These are phyloP conservation scores for Drosophila punjabiensis DNA, from an alignment of 1,140 invertebrate species.

Conservation along the genomic window DNA sequence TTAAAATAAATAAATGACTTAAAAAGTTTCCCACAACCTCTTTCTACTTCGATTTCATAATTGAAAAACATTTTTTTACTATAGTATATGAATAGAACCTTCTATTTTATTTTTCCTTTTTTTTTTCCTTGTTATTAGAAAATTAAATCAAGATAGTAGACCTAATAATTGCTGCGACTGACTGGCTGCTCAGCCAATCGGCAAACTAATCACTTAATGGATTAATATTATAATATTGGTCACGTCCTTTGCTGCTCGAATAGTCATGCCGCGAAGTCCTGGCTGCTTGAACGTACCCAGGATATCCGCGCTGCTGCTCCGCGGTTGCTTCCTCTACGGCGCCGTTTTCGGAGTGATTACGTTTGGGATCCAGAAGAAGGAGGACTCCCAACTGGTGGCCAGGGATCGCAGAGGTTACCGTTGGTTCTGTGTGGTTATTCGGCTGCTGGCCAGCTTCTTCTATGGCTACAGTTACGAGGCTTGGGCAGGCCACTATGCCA, in stretches of 20 bases:
- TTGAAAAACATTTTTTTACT: too few relatives aligned
- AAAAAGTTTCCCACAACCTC: too few relatives aligned
- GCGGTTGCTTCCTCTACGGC: conserved; percentile 14
- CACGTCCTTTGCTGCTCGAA: not conserved
- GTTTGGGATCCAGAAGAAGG: conserved; percentile 1
- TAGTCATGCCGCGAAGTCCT: conserved; percentile 23
- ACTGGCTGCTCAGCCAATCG: conserved; percentile 2
- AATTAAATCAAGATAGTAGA: conserved; percentile 19
- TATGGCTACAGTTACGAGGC: conserved; percentile 6
- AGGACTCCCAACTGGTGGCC: conserved; percentile 4
- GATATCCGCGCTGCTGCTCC: conserved; percentile 24
- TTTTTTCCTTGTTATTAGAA: conserved; percentile 7
- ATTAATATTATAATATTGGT: not conserved
- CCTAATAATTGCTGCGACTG: not conserved
- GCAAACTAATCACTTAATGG: conserved; percentile 41
- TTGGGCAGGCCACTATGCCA: conserved; percentile 6
- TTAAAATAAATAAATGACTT: not conserved
- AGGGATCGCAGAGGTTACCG: conserved; percentile 14
- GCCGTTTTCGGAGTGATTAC: conserved; percentile 14
- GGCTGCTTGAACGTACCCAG: conserved; percentile 15
- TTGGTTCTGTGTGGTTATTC: conserved; percentile 31
- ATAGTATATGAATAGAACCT: too few relatives aligned
- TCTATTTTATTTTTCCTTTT: too few relatives aligned
- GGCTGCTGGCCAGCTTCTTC: conserved; percentile 5
- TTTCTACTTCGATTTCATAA: too few relatives aligned